A percentile compares a stretch with the other conserved stretches of the same genome.
phyloP scores from a whole-genome alignment of 2,113 vertebrate species.

The Tragelaphus strepsiceros region DNA sequence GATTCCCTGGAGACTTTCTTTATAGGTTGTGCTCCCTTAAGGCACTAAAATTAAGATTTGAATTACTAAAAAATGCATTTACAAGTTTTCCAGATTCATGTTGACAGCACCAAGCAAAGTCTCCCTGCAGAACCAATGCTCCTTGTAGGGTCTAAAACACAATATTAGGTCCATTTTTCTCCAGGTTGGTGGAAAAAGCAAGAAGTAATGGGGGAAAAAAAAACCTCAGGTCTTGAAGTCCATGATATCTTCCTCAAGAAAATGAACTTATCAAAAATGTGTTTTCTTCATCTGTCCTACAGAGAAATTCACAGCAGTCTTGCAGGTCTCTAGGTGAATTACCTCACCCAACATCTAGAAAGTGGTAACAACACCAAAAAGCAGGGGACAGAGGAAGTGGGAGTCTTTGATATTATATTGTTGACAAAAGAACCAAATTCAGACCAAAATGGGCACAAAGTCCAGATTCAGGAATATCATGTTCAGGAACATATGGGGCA shows the following conservation, averaged over 20 bases:
- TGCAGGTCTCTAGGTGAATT: not conserved
- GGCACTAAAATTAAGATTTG: not conserved
- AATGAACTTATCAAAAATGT: not conserved
- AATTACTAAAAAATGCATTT: not conserved
- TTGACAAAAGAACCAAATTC: not conserved
- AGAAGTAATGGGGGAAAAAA: too few relatives aligned
- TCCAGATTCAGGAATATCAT: not conserved
- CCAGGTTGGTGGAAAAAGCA: not conserved
- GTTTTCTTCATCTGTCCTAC: not conserved
- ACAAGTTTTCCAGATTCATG: not conserved
- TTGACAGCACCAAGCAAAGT: not conserved
- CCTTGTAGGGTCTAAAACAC: not conserved
- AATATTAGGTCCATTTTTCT: not conserved
- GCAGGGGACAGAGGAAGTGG: not conserved
- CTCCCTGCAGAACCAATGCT: rapidly evolving
- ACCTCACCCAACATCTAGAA: not conserved
- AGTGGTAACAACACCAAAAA: not conserved
- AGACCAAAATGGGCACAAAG: not conserved
- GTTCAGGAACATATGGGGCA: too few relatives aligned
- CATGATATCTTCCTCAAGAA: not conserved
- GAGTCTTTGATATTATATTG: not conserved
- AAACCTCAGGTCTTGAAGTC: not conserved
- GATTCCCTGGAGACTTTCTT: not conserved
- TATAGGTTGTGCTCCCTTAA: not conserved
- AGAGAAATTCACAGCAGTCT: not conserved